These are phyloP conservation scores for Hiodon alosoides DNA, from an alignment of 2,113 vertebrate species.

Conservation along the genomic window DNA sequence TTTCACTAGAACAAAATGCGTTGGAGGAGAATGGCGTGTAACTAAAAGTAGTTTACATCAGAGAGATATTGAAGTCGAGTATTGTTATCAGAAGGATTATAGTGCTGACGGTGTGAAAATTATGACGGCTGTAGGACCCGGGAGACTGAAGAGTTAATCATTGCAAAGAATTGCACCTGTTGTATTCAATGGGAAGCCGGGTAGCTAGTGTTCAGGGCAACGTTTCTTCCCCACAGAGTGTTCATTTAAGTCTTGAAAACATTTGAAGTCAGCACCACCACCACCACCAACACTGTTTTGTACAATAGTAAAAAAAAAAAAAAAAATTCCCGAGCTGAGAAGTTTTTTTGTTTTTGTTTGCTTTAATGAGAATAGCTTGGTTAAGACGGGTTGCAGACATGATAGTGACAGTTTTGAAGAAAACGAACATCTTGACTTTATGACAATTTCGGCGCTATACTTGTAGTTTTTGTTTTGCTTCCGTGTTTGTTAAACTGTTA, in stretches of 20 bases:
- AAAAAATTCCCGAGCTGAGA: no score
- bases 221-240: slow-evolving; percentile 9
- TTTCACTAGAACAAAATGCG: background rate
- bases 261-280: background rate
- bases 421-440: background rate
- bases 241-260: background rate
- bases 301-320: no score
- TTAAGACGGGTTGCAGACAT: no score
- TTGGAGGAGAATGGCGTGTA: background rate
- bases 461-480: slow-evolving; percentile 12
- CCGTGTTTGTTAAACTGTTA: slow-evolving; percentile 3
- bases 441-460: background rate
- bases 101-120: background rate
- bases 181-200: slow-evolving; percentile 34
- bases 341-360: no score
- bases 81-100: background rate
- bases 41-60: background rate
- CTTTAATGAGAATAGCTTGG: no score
- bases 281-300: background rate
- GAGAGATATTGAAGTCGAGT: background rate
- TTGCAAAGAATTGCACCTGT: slow-evolving; percentile 58
- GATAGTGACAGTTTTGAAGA: background rate
- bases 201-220: slow-evolving; percentile 15
- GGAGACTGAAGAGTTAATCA: slow-evolving; percentile 45
- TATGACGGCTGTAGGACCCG: slow-evolving; percentile 23